Base-by-base conservation (phyloP, 2,113 vertebrate species). In the Felis catus region DNA sequence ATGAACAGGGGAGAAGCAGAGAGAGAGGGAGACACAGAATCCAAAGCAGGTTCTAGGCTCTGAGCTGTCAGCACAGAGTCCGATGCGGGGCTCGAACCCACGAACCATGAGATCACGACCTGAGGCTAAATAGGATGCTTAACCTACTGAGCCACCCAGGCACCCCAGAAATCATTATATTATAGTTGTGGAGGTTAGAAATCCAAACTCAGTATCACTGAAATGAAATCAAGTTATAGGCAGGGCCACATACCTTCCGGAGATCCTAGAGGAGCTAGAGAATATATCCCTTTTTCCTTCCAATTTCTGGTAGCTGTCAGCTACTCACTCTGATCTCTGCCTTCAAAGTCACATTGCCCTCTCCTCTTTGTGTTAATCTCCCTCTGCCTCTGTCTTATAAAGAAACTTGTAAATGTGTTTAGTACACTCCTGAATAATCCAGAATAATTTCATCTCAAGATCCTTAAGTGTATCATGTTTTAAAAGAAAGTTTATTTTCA, bases 271-370 rank as follows among this genome's bases (percentile, higher is more conserved):
- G 1, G 6, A 65, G 29, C 9, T 68, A 2, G 11, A n/a, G 6
- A 83, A 27, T 74, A 7, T 36, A 7, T 29, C 55, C 2, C 31
- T 12, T 16, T 13, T 48, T 66, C 84, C 10, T 73, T 73, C 3
- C 4, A 61, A 39, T 3, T 33, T 25, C 36, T 7, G 1, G 1
- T 9, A 39, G 33, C 12, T 63, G 7, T 2, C 18, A 61, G 0
- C 10, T 27, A 36, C 1, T 51, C 3, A 7, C 14, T 51, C 19
- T 1, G 18, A 5, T 82, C 19, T 81, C 31, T 71, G 19, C 18
- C 18, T 71, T 23, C n/a, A 36, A 18, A 21, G 9, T 61, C 31
- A 33, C 3, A 45, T n/a, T n/a, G 1, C 2, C 15, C 27, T 48
- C 4, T 68, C 16, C 33, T 61, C 12, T 71, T 48, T 53, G 3